Conservation (phyloP, 1,140 invertebrate genomes). For the Drosophila lacertosa region DNA sequence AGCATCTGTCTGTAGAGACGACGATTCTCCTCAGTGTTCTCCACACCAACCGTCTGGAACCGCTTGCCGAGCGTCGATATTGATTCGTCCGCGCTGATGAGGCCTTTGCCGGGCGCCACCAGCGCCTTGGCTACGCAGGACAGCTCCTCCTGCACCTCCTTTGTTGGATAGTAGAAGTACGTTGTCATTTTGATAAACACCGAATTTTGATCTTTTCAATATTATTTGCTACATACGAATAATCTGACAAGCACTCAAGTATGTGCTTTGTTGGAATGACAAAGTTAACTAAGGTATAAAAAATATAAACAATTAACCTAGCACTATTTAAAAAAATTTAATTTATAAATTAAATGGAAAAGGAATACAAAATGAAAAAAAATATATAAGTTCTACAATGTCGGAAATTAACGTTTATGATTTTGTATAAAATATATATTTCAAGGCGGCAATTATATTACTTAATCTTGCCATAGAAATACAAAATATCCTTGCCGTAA, state of each 20-base stretch:
- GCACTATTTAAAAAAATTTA: no score
- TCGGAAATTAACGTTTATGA: no score
- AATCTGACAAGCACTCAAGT: not conserved
- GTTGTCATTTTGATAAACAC: constrained; percentile 87
- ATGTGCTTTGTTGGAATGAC: not conserved
- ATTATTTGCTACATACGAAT: not conserved
- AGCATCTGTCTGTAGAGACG: constrained; percentile 93
- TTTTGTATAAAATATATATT: no score
- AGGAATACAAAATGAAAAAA: no score
- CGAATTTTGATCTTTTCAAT: constrained; percentile 40
- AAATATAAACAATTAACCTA: no score
- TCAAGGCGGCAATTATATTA: no score
- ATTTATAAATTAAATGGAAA: no score
- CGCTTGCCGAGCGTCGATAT: constrained; percentile 94
- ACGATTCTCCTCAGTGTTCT: constrained; percentile 95
- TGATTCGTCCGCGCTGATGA: constrained; percentile 94
- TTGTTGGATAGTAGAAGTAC: constrained; percentile 91
- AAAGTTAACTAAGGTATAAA: not conserved
- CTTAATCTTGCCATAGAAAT: no score
- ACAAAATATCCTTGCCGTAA: no score
- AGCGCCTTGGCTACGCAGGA: constrained; percentile 94
- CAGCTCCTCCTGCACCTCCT: constrained; percentile 95
- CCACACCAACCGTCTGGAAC: constrained; percentile 87
- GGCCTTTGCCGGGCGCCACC: constrained; percentile 95
- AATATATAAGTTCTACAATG: no score